Conservation (phyloP, 2,797 vertebrate genomes). For the Aulostomus chinensis region DNA sequence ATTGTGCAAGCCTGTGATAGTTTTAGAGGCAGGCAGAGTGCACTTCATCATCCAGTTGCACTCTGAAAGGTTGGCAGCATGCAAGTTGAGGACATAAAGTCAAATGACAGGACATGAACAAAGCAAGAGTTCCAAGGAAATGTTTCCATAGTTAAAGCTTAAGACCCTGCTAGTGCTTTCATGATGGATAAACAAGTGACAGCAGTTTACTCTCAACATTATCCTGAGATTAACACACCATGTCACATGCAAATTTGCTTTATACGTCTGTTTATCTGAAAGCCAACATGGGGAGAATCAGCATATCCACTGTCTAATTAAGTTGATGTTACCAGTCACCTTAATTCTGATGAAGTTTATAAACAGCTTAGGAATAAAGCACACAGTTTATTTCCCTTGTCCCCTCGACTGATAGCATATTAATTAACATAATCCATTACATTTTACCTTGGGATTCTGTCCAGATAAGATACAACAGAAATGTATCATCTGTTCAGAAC, state of each 20-base stretch:
- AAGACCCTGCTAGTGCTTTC: not conserved
- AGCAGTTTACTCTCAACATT: conserved; percentile 10
- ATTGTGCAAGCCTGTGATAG: conserved; percentile 45
- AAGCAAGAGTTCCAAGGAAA: conserved; percentile 4
- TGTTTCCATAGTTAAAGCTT: not conserved
- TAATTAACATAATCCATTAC: conserved; percentile 63
- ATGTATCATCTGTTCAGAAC: conserved; percentile 4
- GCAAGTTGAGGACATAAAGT: conserved; percentile 30
- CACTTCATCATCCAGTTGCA: conserved; percentile 21
- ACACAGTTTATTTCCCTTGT: conserved; percentile 50
- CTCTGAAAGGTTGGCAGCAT: conserved; percentile 18
- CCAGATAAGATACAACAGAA: conserved; percentile 43
- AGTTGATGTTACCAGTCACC: conserved; percentile 19
- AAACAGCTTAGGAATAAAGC: conserved; percentile 53
- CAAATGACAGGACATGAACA: conserved; percentile 35
- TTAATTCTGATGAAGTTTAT: conserved; percentile 32
- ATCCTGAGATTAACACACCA: conserved; percentile 1
- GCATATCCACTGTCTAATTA: conserved; percentile 37
- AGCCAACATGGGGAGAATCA: conserved; percentile 21
- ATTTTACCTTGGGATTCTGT: conserved; percentile 35
- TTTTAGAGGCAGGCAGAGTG: conserved; percentile 32
- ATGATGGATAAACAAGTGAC: not conserved
- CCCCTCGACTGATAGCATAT: conserved; percentile 46
- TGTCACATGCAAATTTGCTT: conserved; percentile 3
- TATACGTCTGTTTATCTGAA: conserved; percentile 19